Conservation (phyloP, 2,113 vertebrate genomes). For the Thamnaconus septentrionalis region DNA sequence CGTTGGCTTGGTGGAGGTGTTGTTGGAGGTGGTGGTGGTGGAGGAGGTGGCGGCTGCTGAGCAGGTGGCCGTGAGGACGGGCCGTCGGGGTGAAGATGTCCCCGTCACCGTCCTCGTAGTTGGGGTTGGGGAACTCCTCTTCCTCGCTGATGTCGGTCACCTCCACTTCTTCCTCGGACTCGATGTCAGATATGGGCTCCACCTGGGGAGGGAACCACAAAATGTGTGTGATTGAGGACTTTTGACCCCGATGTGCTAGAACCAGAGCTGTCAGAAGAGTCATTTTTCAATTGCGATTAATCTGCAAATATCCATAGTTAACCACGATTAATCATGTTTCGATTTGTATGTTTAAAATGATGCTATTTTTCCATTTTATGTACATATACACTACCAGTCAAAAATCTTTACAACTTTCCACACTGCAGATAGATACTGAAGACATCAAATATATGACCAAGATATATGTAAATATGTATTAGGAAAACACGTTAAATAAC, state of each 20-base stretch:
- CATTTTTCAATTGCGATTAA: too few relatives aligned
- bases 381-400: too few relatives aligned
- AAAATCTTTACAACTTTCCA: too few relatives aligned
- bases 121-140: constrained; percentile 55
- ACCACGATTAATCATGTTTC: too few relatives aligned
- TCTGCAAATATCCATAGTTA: too few relatives aligned
- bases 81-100: constrained; percentile 53
- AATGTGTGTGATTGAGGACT: not conserved
- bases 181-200: constrained; percentile 86
- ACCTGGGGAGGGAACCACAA: constrained; percentile 62
- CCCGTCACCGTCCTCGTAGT: constrained; percentile 41
- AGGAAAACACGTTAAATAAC: not conserved
- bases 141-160: constrained; percentile 92
- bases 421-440: too few relatives aligned
- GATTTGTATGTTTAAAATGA: too few relatives aligned
- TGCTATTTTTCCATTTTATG: too few relatives aligned
- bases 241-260: not conserved
- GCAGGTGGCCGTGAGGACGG: constrained; percentile 14
- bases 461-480: not conserved
- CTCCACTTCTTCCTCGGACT: constrained; percentile 87
- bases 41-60: not conserved
- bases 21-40: constrained; percentile 19
- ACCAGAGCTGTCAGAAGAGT: not conserved
- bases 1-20: constrained; percentile 39
- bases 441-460: too few relatives aligned